phyloP scores from a whole-genome alignment of 2,113 vertebrate species.

The Kryptolebias marmoratus region DNA sequence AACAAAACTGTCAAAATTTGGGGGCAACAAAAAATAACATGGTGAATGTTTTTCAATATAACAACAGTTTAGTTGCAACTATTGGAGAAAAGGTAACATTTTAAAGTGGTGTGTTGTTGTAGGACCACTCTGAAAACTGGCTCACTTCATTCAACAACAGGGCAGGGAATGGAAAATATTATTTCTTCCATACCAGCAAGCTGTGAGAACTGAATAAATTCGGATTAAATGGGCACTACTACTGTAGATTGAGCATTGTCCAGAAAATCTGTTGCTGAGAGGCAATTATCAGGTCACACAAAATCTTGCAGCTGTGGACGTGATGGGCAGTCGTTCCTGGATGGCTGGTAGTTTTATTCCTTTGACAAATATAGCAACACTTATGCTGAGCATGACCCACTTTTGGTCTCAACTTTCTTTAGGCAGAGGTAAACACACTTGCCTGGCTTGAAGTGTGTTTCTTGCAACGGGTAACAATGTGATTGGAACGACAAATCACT shows the following conservation, averaged over 20 bases:
- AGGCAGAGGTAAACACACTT: constrained; percentile 53
- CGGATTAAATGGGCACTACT: constrained; percentile 31
- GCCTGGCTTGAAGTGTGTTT: constrained; percentile 15
- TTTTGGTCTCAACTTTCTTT: constrained; percentile 63
- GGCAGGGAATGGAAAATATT: constrained; percentile 8
- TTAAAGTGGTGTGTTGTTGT: not conserved
- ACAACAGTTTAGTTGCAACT: constrained; percentile 6
- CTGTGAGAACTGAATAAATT: constrained; percentile 43
- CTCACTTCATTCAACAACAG: constrained; percentile 22
- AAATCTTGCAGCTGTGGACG: constrained; percentile 25
- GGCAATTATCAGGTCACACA: constrained; percentile 53
- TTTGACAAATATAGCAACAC: constrained; percentile 65
- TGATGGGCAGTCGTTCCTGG: constrained; percentile 59
- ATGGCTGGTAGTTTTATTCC: constrained; percentile 50
- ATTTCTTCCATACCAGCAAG: constrained; percentile 13
- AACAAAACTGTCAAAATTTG: constrained; percentile 13
- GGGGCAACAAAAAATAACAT: not conserved
- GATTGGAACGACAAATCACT: constrained; percentile 53
- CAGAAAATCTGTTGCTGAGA: constrained; percentile 33
- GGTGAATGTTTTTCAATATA: not conserved
- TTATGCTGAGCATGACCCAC: constrained; percentile 64
- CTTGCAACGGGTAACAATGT: constrained; percentile 39
- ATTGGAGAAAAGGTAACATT: not conserved
- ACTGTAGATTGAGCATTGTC: constrained; percentile 20
- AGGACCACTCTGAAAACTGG: constrained; percentile 14